These are phyloP conservation scores for Rhogogaster chlorosoma DNA, from an alignment of 2,888 invertebrate species.

Conservation along the genomic window DNA sequence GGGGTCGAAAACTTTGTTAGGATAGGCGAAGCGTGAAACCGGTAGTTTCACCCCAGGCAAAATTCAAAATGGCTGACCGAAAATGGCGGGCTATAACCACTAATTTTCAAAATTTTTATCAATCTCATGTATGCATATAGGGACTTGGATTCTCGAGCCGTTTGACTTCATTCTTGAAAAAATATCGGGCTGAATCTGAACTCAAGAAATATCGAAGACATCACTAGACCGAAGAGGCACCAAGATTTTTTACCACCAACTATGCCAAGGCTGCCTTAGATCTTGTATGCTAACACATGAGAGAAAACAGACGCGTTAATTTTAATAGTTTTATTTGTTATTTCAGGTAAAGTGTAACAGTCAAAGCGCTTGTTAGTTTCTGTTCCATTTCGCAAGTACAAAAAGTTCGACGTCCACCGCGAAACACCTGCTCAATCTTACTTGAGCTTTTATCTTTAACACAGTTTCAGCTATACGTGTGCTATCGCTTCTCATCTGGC, in stretches of 20 bases:
- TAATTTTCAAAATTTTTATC: constrained; percentile 8
- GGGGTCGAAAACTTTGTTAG: constrained; percentile 72
- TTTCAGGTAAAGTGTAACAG: not conserved
- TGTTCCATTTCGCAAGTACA: not conserved
- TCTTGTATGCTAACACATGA: not conserved
- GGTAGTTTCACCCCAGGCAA: constrained; percentile 64
- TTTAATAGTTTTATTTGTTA: constrained; percentile 5
- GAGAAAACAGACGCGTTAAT: not conserved
- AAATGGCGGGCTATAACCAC: constrained; percentile 66
- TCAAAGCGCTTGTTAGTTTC: not conserved
- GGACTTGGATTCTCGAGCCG: too few relatives aligned
- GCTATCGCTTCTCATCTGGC: not conserved
- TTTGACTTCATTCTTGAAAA: not conserved
- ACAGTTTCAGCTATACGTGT: not conserved
- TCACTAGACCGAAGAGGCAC: not conserved
- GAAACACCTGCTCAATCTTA: not conserved
- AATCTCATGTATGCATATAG: not conserved
- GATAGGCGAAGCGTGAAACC: constrained; percentile 74
- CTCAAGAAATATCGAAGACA: not conserved
- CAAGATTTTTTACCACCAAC: not conserved
- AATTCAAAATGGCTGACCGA: constrained; percentile 69
- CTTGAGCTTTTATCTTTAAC: not conserved
- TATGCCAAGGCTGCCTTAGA: not conserved
- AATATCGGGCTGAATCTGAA: not conserved
- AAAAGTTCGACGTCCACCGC: not conserved